Base-by-base conservation (phyloP, 2,113 vertebrate species). In the Psammodynastes pulverulentus region DNA sequence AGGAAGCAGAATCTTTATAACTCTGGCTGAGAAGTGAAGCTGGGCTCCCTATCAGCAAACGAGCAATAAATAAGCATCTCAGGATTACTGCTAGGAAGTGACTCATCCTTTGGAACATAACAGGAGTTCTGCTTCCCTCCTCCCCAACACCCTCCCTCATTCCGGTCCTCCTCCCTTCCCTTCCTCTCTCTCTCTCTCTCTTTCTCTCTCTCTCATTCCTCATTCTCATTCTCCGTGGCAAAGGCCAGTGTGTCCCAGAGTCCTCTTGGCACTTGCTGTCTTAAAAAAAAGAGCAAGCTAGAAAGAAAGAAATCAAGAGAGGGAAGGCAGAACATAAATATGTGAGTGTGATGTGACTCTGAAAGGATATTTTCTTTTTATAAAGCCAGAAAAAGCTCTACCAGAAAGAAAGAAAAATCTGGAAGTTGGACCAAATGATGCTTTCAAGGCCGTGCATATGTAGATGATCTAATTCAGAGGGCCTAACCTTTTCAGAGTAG, bases 201-300 rank as follows among this genome's bases (percentile, higher is more conserved):
- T 15, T 79, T 24, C 88, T 51, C 43, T 43, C 17, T 86, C 19
- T 29, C 39, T n/a, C 24, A 52, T 95, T 49, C 86, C 53, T 43
- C 48, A 15, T 93, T 29, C 29, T 53, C 29, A 26, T 46, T 85
- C 95, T 94, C 93, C 24, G 0, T 96, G 5, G 96, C 92, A 89
- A 95, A 96, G 97, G 96, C 91, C 97, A 92, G 96, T 94, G 12
- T 97, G 97, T 98, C 97, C 98, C 97, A 97, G 97, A 94, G 97
- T 98, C 98, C 8, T 97, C 97, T 98, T 98, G 98, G 98, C 97
- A 98, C 98, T 94, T 95, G 96, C 96, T 93, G 48, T 92, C 97
- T 53, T 84, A 96, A 96, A 95, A 97, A 96, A 86, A 5, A 54
- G 53, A 54, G 52, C 39, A 19, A 52, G 15, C n/a, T n/a, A 48